Evolutionary conservation across 1,140 invertebrate species (phyloP), one percentile per base, ranked within the genome.

Genomic region (Melanaphis sacchari): DNA sequence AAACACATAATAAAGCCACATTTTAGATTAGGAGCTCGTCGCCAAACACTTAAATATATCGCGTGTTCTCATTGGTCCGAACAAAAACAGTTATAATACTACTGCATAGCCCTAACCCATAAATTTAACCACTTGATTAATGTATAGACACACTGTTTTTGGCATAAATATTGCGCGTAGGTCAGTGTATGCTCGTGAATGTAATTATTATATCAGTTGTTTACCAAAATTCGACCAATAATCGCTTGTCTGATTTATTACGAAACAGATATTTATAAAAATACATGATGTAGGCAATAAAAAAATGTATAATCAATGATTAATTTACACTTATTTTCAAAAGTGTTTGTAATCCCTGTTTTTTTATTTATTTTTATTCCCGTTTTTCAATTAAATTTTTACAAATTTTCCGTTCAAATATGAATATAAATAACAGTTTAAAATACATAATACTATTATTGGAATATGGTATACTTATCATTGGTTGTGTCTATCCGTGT

Each of bases 111-210:
- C 31, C 40, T 46, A 41, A 5, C 24, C 24, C 43, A 89, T 89
- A 89, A 89, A 89, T 89, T 52, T 15, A 52, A 38, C 87, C 46
- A 24, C 87, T 89, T 89, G 87, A 89, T 89, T 89, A 52, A 52
- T 89, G 87, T 52, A 46, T 46, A 76, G 31, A 36, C 18, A 43
- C 84, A 87, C 40, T 43, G 26, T 31, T 43, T 41, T 41, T 43
- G 84, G 40, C 84, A 87, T 87, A 31, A 43, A 46, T 87, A 46
- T 87, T 46, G 15, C 2, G 15, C 41, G 38, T 24, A 40, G 36
- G 59, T 76, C 59, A 76, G n/a, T 76, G 59, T 76, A n/a, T n/a
- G 31, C 59, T 76, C 31, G 31, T 18, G 59, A 18, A 76, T 76
- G 59, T 76, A 76, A 76, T 76, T 76, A n/a, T 76, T 76, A 76